phyloP scores from a whole-genome alignment of 2,113 vertebrate species.

The Callipepla squamata region DNA sequence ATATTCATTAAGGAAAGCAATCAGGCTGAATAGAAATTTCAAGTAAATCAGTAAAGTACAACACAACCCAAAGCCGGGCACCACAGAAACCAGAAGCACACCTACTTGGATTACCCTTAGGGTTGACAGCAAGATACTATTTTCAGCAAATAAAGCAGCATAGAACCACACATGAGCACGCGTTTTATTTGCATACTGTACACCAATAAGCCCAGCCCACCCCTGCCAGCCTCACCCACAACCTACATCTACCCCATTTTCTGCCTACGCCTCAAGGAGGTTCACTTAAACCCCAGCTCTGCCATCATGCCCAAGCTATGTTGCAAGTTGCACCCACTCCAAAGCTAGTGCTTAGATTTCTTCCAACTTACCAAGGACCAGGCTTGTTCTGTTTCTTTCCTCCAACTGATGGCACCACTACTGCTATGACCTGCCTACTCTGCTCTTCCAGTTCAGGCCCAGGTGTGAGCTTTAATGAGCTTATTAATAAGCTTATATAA shows the following conservation, averaged over 20 bases:
- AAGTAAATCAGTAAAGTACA: neutral
- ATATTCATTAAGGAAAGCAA: neutral
- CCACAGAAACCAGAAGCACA: neutral
- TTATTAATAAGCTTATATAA: neutral
- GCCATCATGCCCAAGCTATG: neutral
- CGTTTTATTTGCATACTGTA: neutral
- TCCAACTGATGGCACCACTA: fast-evolving
- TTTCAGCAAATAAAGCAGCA: neutral
- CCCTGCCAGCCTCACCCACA: fast-evolving
- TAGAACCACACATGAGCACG: neutral
- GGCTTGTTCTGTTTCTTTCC: fast-evolving
- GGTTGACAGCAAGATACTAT: neutral
- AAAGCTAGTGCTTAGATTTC: neutral
- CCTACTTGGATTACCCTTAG: neutral
- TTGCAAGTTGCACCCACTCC: fast-evolving
- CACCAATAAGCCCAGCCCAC: fast-evolving
- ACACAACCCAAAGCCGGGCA: neutral
- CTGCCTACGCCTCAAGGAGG: neutral
- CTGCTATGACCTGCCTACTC: fast-evolving
- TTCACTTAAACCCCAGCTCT: neutral
- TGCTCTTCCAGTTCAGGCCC: neutral
- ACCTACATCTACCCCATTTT: neutral
- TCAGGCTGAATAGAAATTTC: neutral
- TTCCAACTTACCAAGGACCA: neutral
- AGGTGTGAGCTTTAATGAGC: neutral